These are phyloP conservation scores for Apocheima hispidaria DNA, from an alignment of 2,888 invertebrate species.

Conservation along the genomic window DNA sequence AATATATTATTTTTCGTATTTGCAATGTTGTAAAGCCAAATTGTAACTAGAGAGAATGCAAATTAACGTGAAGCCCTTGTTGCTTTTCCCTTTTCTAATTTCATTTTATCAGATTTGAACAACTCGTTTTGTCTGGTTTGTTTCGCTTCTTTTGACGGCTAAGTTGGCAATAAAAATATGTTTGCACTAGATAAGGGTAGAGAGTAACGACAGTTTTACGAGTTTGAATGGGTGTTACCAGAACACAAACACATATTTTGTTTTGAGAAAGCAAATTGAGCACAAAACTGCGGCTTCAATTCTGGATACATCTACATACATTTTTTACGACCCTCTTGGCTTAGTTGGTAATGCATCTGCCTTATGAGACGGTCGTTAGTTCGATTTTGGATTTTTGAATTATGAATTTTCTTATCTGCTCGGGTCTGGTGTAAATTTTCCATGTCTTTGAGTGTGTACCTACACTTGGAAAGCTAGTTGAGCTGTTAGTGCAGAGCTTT, in stretches of 20 bases:
- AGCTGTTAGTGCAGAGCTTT: too few relatives aligned
- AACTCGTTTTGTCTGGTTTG: slow-evolving; percentile 25
- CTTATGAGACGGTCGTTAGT: too few relatives aligned
- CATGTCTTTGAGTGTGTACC: too few relatives aligned
- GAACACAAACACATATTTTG: slow-evolving; percentile 33
- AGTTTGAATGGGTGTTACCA: slow-evolving; percentile 47
- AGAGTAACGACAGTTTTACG: slow-evolving; percentile 51
- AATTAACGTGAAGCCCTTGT: background rate
- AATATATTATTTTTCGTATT: background rate
- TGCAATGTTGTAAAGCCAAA: background rate
- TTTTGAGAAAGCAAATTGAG: background rate
- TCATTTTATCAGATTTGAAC: slow-evolving; percentile 25
- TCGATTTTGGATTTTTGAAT: too few relatives aligned
- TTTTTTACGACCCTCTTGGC: too few relatives aligned
- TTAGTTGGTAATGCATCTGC: too few relatives aligned
- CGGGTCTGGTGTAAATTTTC: too few relatives aligned
- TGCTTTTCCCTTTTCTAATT: slow-evolving; percentile 9
- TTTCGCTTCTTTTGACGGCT: slow-evolving; percentile 42
- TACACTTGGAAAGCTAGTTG: too few relatives aligned
- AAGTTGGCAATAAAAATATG: slow-evolving; percentile 58
- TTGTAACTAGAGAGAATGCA: background rate
- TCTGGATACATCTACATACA: too few relatives aligned
- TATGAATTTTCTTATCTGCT: too few relatives aligned
- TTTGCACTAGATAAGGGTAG: slow-evolving; percentile 45
- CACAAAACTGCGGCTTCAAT: too few relatives aligned